Percentiles rank a stretch among this genome's conserved stretches.
These are phyloP conservation scores for Drosophila albomicans DNA, from an alignment of 1,140 invertebrate genomes.

Conservation along the genomic window DNA sequence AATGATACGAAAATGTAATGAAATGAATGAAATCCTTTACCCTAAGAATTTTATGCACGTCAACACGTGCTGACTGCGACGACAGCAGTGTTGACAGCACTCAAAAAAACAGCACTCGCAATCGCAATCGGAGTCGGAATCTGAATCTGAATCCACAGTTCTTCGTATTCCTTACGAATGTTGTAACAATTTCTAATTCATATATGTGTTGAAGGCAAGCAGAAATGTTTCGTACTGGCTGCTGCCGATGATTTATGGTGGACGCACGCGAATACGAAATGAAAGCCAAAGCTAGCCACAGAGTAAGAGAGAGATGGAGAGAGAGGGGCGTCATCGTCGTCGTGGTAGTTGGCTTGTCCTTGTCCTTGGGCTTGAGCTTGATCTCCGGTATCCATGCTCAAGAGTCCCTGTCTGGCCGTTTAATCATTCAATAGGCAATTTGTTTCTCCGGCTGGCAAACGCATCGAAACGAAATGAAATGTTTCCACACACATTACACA, in stretches of 20 bases:
- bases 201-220: constrained; percentile 54
- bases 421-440: constrained; percentile 83
- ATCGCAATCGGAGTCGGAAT: background rate
- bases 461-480: constrained; percentile 70
- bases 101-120: background rate
- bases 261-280: constrained; percentile 72
- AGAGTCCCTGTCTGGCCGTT: constrained; percentile 34
- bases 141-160: constrained; percentile 5
- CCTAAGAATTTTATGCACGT: constrained; percentile 82
- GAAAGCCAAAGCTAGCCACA: constrained; percentile 39
- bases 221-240: constrained; percentile 12
- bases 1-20: constrained; percentile 52
- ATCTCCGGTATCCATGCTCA: constrained; percentile 11
- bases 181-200: constrained; percentile 81
- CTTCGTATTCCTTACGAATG: constrained; percentile 13
- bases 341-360: constrained; percentile 6
- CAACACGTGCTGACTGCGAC: constrained; percentile 72
- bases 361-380: constrained; percentile 16
- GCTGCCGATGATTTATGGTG: constrained; percentile 71
- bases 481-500: constrained; percentile 68
- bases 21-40: constrained; percentile 78
- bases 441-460: constrained; percentile 58
- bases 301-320: background rate
- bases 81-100: constrained; percentile 69
- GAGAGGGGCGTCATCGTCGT: background rate